These are phyloP conservation scores for Meganola albula DNA, from an alignment of 2,888 invertebrate genomes.

Conservation along the genomic window DNA sequence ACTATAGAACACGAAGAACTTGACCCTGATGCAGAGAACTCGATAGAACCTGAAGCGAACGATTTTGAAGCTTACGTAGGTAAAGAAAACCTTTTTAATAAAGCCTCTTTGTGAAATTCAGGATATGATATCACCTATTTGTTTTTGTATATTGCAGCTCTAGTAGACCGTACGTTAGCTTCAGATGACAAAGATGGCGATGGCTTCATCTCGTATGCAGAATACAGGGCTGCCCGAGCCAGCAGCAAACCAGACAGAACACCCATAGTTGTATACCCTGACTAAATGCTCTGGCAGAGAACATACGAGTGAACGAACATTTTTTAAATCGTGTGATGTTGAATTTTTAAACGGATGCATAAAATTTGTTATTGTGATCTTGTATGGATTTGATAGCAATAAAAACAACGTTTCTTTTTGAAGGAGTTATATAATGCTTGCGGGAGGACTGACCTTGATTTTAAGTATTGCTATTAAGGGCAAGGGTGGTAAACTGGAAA, in stretches of 20 bases:
- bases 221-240: slow-evolving; percentile 69
- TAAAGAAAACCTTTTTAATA: slow-evolving; percentile 23
- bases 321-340: too few relatives aligned
- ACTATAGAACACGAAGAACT: slow-evolving; percentile 79
- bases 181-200: slow-evolving; percentile 92
- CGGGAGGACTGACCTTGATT: too few relatives aligned
- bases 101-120: background rate
- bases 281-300: too few relatives aligned
- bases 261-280: slow-evolving; percentile 48
- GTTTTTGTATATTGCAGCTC: slow-evolving; percentile 70
- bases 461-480: too few relatives aligned
- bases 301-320: too few relatives aligned
- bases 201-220: slow-evolving; percentile 91
- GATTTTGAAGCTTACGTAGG: slow-evolving; percentile 57
- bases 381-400: too few relatives aligned
- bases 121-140: background rate
- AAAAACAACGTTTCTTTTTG: too few relatives aligned
- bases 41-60: slow-evolving; percentile 54
- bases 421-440: too few relatives aligned
- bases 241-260: slow-evolving; percentile 41
- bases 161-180: slow-evolving; percentile 89
- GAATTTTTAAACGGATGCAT: too few relatives aligned
- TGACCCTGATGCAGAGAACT: slow-evolving; percentile 51
- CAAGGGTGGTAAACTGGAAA: too few relatives aligned
- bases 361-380: too few relatives aligned